phyloP scores from a whole-genome alignment of 2,888 invertebrate species.

The Aricia artaxerxes region DNA sequence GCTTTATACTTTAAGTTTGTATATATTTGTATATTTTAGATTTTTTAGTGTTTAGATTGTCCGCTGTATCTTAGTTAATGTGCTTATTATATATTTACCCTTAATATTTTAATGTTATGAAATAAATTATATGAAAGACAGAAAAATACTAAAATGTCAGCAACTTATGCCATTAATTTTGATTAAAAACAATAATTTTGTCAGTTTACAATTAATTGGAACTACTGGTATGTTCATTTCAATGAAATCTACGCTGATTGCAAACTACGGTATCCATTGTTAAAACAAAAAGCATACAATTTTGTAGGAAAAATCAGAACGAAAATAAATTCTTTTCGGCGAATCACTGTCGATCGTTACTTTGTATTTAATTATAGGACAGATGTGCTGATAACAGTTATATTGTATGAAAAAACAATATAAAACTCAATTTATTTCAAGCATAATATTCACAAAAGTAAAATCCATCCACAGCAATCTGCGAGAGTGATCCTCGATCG shows the following conservation, averaged over 20 bases:
- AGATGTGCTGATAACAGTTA: slow-evolving; percentile 6
- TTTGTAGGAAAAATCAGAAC: slow-evolving; percentile 48
- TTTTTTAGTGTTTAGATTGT: too few relatives aligned
- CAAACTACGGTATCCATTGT: slow-evolving; percentile 35
- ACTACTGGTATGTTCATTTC: slow-evolving; percentile 27
- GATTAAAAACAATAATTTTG: background rate
- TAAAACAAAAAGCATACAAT: slow-evolving; percentile 32
- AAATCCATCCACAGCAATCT: background rate
- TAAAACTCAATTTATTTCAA: background rate
- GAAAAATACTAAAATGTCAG: background rate
- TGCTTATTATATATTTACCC: too few relatives aligned
- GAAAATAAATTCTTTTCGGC: slow-evolving; percentile 28
- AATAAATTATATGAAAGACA: too few relatives aligned
- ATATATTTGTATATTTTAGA: too few relatives aligned
- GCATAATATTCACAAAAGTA: background rate
- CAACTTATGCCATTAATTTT: background rate
- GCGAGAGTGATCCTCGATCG: background rate
- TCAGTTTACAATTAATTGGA: background rate
- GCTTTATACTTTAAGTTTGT: too few relatives aligned
- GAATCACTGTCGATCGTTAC: slow-evolving; percentile 28
- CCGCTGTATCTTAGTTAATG: too few relatives aligned
- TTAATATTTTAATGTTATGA: too few relatives aligned
- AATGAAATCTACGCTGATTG: slow-evolving; percentile 40
- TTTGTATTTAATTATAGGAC: slow-evolving; percentile 32
- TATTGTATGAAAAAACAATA: slow-evolving; percentile 14